Base-by-base conservation (phyloP, 2,888 invertebrate genomes). In the Anthophora plumipes region DNA sequence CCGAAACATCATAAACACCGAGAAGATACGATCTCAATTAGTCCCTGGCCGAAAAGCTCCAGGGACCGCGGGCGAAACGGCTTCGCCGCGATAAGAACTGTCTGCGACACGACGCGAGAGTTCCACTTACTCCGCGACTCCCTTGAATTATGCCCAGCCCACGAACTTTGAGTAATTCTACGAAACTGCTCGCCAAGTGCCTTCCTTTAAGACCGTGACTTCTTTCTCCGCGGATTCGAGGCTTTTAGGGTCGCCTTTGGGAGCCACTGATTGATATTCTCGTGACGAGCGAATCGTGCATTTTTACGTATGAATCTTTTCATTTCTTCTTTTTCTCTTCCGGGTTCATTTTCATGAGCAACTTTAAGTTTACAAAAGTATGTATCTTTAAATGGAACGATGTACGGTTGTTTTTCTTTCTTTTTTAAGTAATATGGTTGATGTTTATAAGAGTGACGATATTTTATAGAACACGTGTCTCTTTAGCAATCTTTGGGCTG, bases 1-100 rank as follows among this genome's bases (percentile, higher is more conserved):
- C 70, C 71, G 77, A 81, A 83, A 67, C 52, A 57, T 77, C 88
- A 72, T 87, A 85, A 86, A 88, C 75, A 85, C 64, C 55, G 54
- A 75, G 69, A 80, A 88, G 86, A 87, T 88, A 87, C 80, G 85
- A 86, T 87, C 87, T 88, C 87, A 87, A 87, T 87, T 87, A 87
- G 88, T 78, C 72, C 71, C 72, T 31, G 67, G 76, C 59, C 68
- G 57, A 76, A 86, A 87, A 84, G 76, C 75, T 6, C 70, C 67
- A 66, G 68, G 80, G 70, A 77, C 83, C 61, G 61, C 52, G 84
- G 31, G 77, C 80, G 83, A 74, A 80, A 82, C 76, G 50, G 77
- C 7, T 11, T 3, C 77, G 69, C n/a, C n/a, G 48, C 80, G 88
- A 87, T 87, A 87, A 87, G 86, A 75, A 86, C 71, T 76, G 39